These are phyloP conservation scores for Eupithecia tripunctaria DNA, from an alignment of 2,888 invertebrate genomes.

Conservation along the genomic window DNA sequence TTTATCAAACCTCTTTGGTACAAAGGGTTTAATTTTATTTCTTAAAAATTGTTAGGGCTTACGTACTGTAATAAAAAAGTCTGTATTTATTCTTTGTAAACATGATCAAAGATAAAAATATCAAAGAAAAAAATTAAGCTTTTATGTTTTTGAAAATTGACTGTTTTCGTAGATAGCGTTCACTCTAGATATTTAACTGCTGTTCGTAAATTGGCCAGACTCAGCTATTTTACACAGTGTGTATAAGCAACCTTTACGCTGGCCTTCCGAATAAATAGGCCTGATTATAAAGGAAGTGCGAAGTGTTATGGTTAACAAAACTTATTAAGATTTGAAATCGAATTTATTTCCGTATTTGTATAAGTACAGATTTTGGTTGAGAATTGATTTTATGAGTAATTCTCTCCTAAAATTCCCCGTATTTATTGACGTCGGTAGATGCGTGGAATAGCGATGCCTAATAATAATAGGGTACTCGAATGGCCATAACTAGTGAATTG, in stretches of 20 bases:
- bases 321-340: not conserved
- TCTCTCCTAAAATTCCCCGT: no score
- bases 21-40: no score
- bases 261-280: constrained; percentile 23
- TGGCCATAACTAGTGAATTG: not conserved
- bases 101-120: no score
- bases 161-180: no score
- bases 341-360: not conserved
- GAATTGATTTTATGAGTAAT: not conserved
- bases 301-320: constrained; percentile 16
- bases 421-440: not conserved
- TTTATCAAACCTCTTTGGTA: not conserved
- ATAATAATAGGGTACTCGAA: not conserved
- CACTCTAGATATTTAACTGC: no score
- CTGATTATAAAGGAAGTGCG: constrained; percentile 17
- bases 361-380: not conserved
- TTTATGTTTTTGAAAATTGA: no score
- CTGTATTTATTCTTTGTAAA: no score
- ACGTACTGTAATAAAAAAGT: no score
- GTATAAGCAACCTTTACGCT: not conserved
- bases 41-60: no score
- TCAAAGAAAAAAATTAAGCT: no score
- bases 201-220: no score
- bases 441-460: no score
- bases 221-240: not conserved